Evolutionary conservation across 2,113 vertebrate genomes (phyloP).

Genomic region (Leucoraja erinaceus): DNA sequence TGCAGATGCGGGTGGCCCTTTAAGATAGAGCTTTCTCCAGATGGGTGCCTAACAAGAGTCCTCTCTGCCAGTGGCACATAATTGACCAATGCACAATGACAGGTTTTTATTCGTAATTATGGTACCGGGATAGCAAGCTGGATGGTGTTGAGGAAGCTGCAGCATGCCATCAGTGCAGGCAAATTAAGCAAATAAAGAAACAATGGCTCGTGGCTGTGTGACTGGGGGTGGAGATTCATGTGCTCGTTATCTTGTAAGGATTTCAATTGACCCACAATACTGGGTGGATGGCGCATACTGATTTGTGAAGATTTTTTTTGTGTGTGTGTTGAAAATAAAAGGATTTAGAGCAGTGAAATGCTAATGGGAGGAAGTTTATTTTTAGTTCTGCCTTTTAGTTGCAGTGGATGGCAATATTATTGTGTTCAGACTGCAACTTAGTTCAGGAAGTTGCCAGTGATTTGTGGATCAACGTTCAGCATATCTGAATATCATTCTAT

Average conservation of each 20-base stretch:
- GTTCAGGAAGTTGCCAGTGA: not conserved
- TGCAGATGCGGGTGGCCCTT: not conserved
- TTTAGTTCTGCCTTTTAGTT: not conserved
- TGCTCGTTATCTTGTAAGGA: constrained; percentile 25
- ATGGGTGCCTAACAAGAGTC: not conserved
- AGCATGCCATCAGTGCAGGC: constrained; percentile 23
- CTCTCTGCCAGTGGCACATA: constrained; percentile 9
- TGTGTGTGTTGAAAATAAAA: not conserved
- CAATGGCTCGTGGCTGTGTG: constrained; percentile 25
- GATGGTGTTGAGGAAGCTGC: not conserved
- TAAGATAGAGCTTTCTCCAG: constrained; percentile 3
- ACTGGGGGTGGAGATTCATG: constrained; percentile 17
- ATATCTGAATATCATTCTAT: not conserved
- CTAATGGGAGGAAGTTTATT: constrained; percentile 18
- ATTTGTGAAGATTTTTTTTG: not conserved
- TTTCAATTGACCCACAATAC: constrained; percentile 26
- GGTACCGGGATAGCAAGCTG: constrained; percentile 21
- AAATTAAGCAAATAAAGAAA: constrained; percentile 36
- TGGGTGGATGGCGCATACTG: not conserved
- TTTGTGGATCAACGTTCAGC: not conserved
- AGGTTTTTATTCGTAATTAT: constrained; percentile 36
- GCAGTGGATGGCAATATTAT: not conserved
- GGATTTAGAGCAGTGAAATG: not conserved
- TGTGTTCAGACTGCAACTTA: not conserved
- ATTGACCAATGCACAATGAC: constrained; percentile 25